Evolutionary conservation across 2,797 vertebrate genomes (phyloP).

Genomic region (Malurus leucopterus): DNA sequence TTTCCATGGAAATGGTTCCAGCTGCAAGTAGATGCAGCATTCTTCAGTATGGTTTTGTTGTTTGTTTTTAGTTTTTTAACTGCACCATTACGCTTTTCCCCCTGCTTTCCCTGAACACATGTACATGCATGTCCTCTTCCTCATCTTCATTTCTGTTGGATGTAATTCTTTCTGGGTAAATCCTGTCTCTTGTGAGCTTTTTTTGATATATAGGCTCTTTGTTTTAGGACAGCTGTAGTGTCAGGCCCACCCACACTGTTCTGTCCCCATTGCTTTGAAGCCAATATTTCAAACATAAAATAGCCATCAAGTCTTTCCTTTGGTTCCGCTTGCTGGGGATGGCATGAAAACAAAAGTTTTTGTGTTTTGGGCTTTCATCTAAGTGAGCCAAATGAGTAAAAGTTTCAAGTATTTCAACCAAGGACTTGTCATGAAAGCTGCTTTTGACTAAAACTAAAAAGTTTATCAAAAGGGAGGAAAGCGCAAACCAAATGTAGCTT

Average conservation of each 20-base stretch:
- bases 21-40: not conserved
- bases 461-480: not conserved
- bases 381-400: not conserved
- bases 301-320: not conserved
- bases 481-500: not conserved
- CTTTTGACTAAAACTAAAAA: not conserved
- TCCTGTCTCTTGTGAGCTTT: not conserved
- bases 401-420: not conserved
- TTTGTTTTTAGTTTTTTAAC: not conserved
- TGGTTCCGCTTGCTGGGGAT: conserved; percentile 4
- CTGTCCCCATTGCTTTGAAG: conserved; percentile 34
- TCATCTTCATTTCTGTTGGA: not conserved
- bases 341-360: conserved; percentile 40
- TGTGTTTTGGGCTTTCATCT: conserved; percentile 32
- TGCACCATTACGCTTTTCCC: not conserved
- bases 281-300: conserved; percentile 46
- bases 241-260: conserved; percentile 39
- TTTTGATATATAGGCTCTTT: conserved; percentile 33
- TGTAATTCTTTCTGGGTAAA: not conserved
- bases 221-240: conserved; percentile 31
- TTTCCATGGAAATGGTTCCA: not conserved
- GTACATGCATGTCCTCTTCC: not conserved
- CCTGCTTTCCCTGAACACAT: not conserved
- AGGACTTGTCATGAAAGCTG: not conserved
- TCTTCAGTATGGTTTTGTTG: not conserved